Conservation (phyloP, 2,113 vertebrate species). For the Eleginops maclovinus region DNA sequence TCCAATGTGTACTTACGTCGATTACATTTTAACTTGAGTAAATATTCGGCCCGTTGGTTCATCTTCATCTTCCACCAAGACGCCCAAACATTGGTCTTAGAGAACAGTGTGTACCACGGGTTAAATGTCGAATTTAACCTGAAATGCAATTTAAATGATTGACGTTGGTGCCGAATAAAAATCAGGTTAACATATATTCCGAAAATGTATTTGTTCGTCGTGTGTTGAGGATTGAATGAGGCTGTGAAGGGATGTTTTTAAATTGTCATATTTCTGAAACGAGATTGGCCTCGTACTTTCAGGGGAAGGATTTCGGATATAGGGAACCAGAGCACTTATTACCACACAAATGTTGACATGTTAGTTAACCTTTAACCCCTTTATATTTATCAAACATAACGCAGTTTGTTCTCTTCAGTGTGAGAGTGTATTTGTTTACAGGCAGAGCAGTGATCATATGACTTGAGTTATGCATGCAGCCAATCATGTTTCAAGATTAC, state of each 20-base stretch:
- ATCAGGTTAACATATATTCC: accelerated
- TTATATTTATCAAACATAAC: not conserved
- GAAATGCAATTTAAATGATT: too few species aligned
- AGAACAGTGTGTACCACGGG: not conserved
- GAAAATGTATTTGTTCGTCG: not conserved
- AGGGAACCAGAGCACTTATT: not conserved
- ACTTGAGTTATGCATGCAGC: slow-evolving; percentile 19
- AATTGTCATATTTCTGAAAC: not conserved
- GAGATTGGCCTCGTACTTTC: not conserved
- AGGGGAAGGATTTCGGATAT: too few species aligned
- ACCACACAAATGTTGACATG: not conserved
- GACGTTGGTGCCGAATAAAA: not conserved
- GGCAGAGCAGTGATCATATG: slow-evolving; percentile 63
- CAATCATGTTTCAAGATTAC: not conserved
- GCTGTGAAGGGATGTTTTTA: not conserved
- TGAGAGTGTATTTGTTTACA: slow-evolving; percentile 23
- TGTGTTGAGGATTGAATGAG: not conserved
- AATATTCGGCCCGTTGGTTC: slow-evolving; percentile 21
- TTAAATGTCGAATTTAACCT: not conserved
- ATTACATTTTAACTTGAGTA: not conserved
- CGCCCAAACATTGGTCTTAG: not conserved
- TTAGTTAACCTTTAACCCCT: not conserved
- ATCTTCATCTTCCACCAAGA: not conserved
- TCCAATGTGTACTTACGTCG: not conserved
- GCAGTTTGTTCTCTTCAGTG: not conserved